phyloP scores from a whole-genome alignment of 2,797 vertebrate genomes.

The Chrysocyon brachyurus region DNA sequence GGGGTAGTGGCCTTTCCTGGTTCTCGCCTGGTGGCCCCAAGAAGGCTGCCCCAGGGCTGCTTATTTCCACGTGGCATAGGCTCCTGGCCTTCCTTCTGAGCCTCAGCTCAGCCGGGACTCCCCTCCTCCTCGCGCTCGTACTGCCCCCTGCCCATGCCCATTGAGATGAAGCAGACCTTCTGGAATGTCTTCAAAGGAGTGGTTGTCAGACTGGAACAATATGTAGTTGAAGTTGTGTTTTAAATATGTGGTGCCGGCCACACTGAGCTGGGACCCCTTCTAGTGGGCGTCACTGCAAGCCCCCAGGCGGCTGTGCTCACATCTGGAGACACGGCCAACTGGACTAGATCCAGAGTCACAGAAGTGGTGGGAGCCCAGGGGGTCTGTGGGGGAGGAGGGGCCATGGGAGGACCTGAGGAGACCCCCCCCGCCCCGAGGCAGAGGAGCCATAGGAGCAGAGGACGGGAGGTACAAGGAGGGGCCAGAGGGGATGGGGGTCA shows the following conservation, averaged over 20 bases:
- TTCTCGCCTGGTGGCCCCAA: neutral
- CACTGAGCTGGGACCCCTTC: neutral
- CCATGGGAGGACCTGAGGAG: too few species aligned
- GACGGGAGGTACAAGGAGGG: neutral
- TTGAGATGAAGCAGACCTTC: neutral
- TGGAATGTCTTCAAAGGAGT: neutral
- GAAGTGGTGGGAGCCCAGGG: too few species aligned
- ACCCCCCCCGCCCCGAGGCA: neutral
- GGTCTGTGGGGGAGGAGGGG: neutral
- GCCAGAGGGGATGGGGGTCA: accelerated
- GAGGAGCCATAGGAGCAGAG: neutral
- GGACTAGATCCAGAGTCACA: too few species aligned
- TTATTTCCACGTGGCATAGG: neutral
- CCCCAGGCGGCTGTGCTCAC: accelerated
- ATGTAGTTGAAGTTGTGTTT: neutral
- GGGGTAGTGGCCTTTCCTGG: neutral
- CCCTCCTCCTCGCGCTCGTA: accelerated
- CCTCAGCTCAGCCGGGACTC: neutral
- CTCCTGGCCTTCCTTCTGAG: too few species aligned
- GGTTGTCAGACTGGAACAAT: neutral
- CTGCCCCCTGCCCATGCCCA: neutral
- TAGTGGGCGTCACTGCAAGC: neutral
- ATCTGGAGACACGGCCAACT: neutral
- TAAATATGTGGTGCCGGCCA: neutral
- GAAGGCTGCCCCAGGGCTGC: neutral